phyloP scores from a whole-genome alignment of 1,140 invertebrate genomes.

The Cyclina sinensis region DNA sequence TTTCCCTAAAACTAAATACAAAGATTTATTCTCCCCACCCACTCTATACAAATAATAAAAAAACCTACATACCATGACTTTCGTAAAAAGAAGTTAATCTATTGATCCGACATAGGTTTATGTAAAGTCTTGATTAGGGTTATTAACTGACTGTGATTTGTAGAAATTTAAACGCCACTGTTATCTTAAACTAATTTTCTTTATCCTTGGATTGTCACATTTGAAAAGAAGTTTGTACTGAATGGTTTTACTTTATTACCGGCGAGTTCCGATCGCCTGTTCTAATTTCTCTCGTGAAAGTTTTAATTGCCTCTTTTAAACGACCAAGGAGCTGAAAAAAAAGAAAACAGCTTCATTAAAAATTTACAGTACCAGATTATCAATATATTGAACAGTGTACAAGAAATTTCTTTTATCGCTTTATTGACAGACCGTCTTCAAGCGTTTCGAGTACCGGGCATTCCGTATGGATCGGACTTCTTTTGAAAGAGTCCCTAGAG shows the following conservation, averaged over 20 bases:
- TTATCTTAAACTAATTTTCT: slow-evolving; percentile 24
- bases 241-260: not conserved
- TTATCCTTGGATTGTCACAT: slow-evolving; percentile 1
- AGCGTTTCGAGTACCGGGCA: too few species aligned
- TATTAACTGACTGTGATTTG: not conserved
- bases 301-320: not conserved
- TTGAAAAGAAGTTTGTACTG: not conserved
- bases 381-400: too few species aligned
- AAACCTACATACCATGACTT: slow-evolving; percentile 2
- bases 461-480: too few species aligned
- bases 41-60: not conserved
- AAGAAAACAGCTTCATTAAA: too few species aligned
- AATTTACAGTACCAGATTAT: too few species aligned
- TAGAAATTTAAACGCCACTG: not conserved
- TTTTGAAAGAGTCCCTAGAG: too few species aligned
- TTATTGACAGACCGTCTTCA: too few species aligned
- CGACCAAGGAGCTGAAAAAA: too few species aligned
- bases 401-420: too few species aligned
- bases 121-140: not conserved
- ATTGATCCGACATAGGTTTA: slow-evolving; percentile 15
- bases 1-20: too few species aligned
- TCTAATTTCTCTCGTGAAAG: not conserved
- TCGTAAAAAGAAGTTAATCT: not conserved
- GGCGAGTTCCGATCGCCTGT: not conserved
- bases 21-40: too few species aligned